Conservation (phyloP, 2,888 invertebrate species). For the Cecidostiba fungosa region DNA sequence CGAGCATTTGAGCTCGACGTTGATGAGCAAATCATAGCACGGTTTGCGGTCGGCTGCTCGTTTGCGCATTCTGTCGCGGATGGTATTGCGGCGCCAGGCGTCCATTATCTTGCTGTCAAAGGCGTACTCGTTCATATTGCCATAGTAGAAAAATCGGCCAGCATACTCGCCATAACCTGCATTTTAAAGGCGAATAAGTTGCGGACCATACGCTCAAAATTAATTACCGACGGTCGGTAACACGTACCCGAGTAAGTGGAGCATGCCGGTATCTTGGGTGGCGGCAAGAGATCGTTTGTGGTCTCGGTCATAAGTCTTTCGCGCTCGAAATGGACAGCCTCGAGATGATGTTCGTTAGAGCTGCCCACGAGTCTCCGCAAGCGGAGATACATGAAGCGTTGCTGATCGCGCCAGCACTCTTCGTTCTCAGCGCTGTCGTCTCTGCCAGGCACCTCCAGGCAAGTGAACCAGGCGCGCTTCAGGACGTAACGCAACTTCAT, state of each 20-base stretch:
- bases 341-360: constrained; percentile 74
- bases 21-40: constrained; percentile 72
- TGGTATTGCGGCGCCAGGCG: constrained; percentile 59
- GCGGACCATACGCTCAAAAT: background rate
- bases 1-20: constrained; percentile 75
- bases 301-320: constrained; percentile 55
- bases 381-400: constrained; percentile 77
- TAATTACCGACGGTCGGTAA: background rate
- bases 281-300: constrained; percentile 37
- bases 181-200: background rate
- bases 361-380: constrained; percentile 75
- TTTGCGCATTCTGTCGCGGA: constrained; percentile 34
- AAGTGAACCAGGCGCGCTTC: constrained; percentile 77
- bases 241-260: constrained; percentile 75
- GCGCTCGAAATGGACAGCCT: constrained; percentile 72
- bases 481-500: constrained; percentile 76
- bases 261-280: constrained; percentile 69
- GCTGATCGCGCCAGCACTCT: constrained; percentile 76
- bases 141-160: constrained; percentile 76
- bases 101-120: constrained; percentile 71
- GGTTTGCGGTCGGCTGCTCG: constrained; percentile 45
- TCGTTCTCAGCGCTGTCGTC: constrained; percentile 67
- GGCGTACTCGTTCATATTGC: constrained; percentile 77
- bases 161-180: constrained; percentile 75
- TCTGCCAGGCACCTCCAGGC: constrained; percentile 69